phyloP scores from a whole-genome alignment of 2,888 invertebrate genomes.

The Sinotaia quadrata region DNA sequence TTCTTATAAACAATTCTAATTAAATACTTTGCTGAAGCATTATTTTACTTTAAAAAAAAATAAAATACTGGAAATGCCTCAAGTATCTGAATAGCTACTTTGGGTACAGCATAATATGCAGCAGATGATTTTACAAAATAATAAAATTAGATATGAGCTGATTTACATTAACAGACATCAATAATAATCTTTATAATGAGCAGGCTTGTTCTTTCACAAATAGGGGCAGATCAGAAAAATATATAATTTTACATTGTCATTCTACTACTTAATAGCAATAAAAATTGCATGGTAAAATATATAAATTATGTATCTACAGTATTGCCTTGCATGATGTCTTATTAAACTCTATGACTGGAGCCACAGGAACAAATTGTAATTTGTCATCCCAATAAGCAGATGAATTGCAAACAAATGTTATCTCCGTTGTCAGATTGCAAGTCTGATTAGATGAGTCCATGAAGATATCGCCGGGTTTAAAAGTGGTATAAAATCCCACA shows the following conservation, averaged over 20 bases:
- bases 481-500: constrained; percentile 1
- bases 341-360: constrained; percentile 7
- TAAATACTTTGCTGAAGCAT: too few species aligned
- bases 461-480: constrained; percentile 3
- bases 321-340: not conserved
- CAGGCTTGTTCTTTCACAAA: not conserved
- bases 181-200: too few species aligned
- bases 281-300: not conserved
- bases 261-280: not conserved
- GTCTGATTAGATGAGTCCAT: not conserved
- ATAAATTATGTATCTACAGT: not conserved
- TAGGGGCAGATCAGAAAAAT: not conserved
- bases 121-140: too few species aligned
- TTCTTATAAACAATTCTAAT: too few species aligned
- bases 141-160: too few species aligned
- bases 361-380: not conserved
- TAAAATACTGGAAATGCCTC: too few species aligned
- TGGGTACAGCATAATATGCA: too few species aligned
- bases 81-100: too few species aligned
- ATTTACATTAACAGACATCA: too few species aligned
- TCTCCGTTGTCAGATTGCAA: constrained; percentile 19
- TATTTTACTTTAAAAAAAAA: too few species aligned
- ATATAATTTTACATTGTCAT: not conserved
- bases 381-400: not conserved
- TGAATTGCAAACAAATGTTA: constrained; percentile 28